Percentiles rank a stretch among this genome's conserved stretches.
These are phyloP conservation scores for Zaprionus ghesquierei DNA, from an alignment of 1,140 invertebrate species.

Conservation along the genomic window DNA sequence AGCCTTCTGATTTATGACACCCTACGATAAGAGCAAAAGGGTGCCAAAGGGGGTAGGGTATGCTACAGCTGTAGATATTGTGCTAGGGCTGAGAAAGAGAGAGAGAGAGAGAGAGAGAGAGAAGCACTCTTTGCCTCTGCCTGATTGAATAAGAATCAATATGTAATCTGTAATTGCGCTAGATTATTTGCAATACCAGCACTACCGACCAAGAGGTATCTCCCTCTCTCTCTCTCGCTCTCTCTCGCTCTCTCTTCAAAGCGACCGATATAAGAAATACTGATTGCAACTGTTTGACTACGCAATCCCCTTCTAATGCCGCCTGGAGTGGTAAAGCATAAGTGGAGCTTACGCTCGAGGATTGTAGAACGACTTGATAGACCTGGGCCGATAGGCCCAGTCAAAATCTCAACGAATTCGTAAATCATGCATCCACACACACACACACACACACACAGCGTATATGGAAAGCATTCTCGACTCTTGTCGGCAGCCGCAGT, in stretches of 20 bases:
- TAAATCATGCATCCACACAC: constrained; percentile 58
- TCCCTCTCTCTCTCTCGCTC: background rate
- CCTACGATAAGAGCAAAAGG: constrained; percentile 59
- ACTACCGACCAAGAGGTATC: background rate
- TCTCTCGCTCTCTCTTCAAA: background rate
- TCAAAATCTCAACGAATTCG: constrained; percentile 70
- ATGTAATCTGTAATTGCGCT: constrained; percentile 61
- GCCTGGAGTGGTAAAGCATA: constrained; percentile 42
- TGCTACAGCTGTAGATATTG: background rate
- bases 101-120: background rate
- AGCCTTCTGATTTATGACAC: constrained; percentile 78
- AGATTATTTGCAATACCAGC: constrained; percentile 45
- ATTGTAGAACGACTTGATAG: constrained; percentile 29
- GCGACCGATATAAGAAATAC: constrained; percentile 33
- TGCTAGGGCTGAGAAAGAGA: background rate
- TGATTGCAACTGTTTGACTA: constrained; percentile 54
- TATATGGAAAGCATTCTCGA: background rate
- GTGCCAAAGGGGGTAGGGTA: background rate
- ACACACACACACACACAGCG: background rate
- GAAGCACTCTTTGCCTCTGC: background rate
- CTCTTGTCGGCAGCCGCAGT: constrained; percentile 26
- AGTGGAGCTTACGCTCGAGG: constrained; percentile 62
- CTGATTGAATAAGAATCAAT: constrained; percentile 73
- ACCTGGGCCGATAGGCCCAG: constrained; percentile 11
- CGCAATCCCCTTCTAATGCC: constrained; percentile 72